Base-by-base conservation (phyloP, 2,797 vertebrate species). In the Cyclopterus lumpus region DNA sequence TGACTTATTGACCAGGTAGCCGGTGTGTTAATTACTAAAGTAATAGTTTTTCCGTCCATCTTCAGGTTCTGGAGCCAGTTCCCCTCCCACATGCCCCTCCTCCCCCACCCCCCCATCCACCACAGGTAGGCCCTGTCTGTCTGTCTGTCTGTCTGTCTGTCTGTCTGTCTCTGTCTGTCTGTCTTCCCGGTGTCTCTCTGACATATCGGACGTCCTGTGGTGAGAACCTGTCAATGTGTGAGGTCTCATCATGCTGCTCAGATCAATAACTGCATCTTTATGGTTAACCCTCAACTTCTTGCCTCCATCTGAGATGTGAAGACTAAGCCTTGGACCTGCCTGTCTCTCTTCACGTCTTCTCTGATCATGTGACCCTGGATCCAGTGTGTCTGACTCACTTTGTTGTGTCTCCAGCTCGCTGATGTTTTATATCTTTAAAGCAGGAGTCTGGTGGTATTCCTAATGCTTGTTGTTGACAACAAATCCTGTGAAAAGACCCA, bases 21-120 rank as follows among this genome's bases (percentile, higher is more conserved):
- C 38, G 51, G 49, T 3, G 32, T 38, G 22, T 40, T 20, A 12
- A 34, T 58, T 54, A 64, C 11, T 36, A 26, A 34, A 8, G 3
- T 4, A 53, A 15, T 15, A 26, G 49, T 53, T 42, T 57, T n/a
- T 58, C 24, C 71, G 26, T 82, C 18, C 53, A 2, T 70, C 14
- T 67, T 70, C 94, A 98, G 97, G 98, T 89, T 99, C 98, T 84
- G 98, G 98, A 89, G 96, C 98, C 57, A 99, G 98, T 91, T 94
- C 92, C 1, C 92, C 92, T 18, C 92, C 80, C n/a, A 94, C 92
- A 2, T 98, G 97, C 44, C 98, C 98, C 0, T 99, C 98, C 6
- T 99, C 98, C 20, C 98, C 98, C 9, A 97, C 96, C 16, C 97
- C 97, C 0, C 96, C 96, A 10, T 81, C 89, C 14, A 90, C 90